A percentile compares a stretch with the other conserved stretches of the same genome.
phyloP scores from a whole-genome alignment of 2,888 invertebrate species.

The Alviniconcha strummeri region DNA sequence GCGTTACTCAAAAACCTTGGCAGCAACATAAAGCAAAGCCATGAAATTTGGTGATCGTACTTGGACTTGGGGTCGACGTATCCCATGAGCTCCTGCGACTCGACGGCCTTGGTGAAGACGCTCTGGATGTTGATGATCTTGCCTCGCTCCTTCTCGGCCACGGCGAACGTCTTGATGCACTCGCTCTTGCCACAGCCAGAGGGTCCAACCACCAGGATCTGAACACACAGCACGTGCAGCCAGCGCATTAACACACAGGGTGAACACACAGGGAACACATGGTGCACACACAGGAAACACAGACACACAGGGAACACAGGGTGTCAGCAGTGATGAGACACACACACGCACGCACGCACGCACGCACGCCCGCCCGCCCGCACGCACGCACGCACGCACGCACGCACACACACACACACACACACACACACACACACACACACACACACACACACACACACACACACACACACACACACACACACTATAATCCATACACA shows the following conservation, averaged over 20 bases:
- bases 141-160: constrained; percentile 66
- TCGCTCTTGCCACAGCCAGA: constrained; percentile 72
- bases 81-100: constrained; percentile 68
- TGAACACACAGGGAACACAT: too few species aligned
- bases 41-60: constrained; percentile 23
- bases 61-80: constrained; percentile 62
- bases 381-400: not conserved
- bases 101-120: constrained; percentile 70
- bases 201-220: constrained; percentile 70
- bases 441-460: not conserved
- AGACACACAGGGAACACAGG: not conserved
- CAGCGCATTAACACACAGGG: not conserved
- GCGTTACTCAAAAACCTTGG: too few species aligned
- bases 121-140: constrained; percentile 68
- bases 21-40: too few species aligned
- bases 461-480: not conserved
- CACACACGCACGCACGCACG: not conserved
- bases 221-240: constrained; percentile 20
- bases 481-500: not conserved
- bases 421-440: not conserved
- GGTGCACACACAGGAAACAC: too few species aligned
- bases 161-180: constrained; percentile 71
- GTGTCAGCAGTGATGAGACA: not conserved
- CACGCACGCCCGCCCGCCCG: not conserved
- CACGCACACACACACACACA: not conserved